phyloP scores from a whole-genome alignment of 2,888 invertebrate genomes.

The Agapostemon virescens region DNA sequence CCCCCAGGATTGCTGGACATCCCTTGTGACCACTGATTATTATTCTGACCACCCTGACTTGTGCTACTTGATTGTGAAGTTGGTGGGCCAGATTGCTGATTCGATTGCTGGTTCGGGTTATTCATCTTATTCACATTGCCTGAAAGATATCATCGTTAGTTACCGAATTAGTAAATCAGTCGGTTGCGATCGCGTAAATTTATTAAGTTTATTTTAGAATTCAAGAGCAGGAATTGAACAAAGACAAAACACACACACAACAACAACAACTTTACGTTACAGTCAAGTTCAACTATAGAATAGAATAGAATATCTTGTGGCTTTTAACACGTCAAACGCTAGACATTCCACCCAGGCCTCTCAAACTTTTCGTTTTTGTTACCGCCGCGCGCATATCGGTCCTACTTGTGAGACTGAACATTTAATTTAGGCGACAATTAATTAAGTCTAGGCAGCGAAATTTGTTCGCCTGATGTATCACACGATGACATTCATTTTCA shows the following conservation, averaged over 20 bases:
- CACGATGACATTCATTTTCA: no score
- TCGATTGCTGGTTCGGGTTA: conserved; percentile 81
- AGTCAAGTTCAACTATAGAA: no score
- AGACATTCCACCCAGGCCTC: no score
- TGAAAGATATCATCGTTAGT: conserved; percentile 28
- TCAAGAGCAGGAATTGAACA: neutral
- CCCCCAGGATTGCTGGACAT: conserved; percentile 75
- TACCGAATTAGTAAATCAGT: neutral
- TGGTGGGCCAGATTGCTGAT: conserved; percentile 81
- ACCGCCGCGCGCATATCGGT: no score
- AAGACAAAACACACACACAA: neutral
- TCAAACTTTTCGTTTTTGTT: no score
- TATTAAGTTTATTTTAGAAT: neutral
- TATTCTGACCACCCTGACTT: conserved; percentile 74
- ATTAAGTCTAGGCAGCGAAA: no score
- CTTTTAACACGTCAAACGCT: no score
- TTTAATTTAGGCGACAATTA: no score
- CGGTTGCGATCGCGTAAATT: neutral
- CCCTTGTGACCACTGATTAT: conserved; percentile 77
- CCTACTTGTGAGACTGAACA: no score
- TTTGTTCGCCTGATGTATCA: no score
- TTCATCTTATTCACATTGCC: conserved; percentile 79
- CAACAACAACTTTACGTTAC: no score
- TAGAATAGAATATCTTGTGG: no score
- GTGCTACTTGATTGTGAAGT: conserved; percentile 80